Base-by-base conservation (phyloP, 2,113 vertebrate species). In the Semnornis frantzii region DNA sequence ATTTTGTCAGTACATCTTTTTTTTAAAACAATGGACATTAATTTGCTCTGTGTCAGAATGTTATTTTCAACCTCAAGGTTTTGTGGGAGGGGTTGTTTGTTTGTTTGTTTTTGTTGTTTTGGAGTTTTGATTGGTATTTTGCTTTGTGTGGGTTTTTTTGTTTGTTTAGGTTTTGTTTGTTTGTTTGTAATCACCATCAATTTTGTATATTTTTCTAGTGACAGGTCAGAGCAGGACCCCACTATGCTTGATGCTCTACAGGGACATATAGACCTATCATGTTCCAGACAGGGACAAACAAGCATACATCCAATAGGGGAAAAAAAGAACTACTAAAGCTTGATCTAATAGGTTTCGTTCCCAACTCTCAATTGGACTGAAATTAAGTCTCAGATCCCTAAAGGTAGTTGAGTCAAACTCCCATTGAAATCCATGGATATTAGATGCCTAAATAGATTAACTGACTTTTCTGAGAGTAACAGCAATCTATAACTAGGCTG, bases 391-490 rank as follows among this genome's bases (percentile, higher is more conserved):
- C 93, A 85, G 58, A 93, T 86, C 55, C 86, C 86, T 89, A 92
- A 86, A 94, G 86, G 48, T 70, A 92, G 69, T 93, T 81, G 8
- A 88, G 31, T 17, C 86, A 44, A 83, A 23, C n/a, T 90, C 83
- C 70, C 73, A 82, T 75, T 86, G 73, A 95, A 94, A 96, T 95
- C 92, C 94, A 94, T 92, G 93, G 73, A 77, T 75, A 70, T 92
- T 93, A 94, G 85, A 84, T 90, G 84, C 70, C 62, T 93, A 93
- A 94, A 96, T 89, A 94, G 88, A 62, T 96, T 94, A 94, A 95
- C 89, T 90, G 87, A 95, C 88, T 90, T 92, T 86, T 82, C 77
- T 77, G 92, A 95, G 92, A 88, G 34, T 90, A 95, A 42, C 50
- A 86, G 54, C 86, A 90, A 72, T 76, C 92, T 92, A 86, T 85